Evolutionary conservation across 2,888 invertebrate genomes (phyloP).

Genomic region (Drosophila anomelani): DNA sequence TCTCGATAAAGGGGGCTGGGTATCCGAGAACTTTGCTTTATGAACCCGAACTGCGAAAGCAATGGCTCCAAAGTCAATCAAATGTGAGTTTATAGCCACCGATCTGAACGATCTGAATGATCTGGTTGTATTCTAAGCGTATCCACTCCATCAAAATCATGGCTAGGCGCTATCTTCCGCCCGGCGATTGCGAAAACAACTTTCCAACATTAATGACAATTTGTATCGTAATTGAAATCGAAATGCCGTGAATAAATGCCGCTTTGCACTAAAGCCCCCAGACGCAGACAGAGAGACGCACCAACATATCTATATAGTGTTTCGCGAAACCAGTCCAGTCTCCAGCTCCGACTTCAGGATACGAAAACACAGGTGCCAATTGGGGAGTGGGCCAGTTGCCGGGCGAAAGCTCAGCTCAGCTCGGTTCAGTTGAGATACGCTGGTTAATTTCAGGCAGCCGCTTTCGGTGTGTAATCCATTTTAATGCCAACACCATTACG

Average conservation of each 20-base stretch:
- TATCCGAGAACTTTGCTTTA: constrained; percentile 40
- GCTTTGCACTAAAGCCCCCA: constrained; percentile 73
- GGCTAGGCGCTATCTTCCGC: constrained; percentile 33
- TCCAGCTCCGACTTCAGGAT: constrained; percentile 6
- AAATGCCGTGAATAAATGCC: constrained; percentile 80
- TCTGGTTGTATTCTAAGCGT: constrained; percentile 45
- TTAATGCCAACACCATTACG: constrained; percentile 80
- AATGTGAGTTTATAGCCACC: constrained; percentile 55
- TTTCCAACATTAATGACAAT: constrained; percentile 80
- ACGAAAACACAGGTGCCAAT: constrained; percentile 35
- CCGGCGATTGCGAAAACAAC: constrained; percentile 63
- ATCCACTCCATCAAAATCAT: constrained; percentile 74
- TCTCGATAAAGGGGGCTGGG: constrained; percentile 4
- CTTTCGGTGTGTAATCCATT: constrained; percentile 77
- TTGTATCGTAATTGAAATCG: constrained; percentile 80
- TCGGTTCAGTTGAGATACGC: constrained; percentile 24
- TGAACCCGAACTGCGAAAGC: constrained; percentile 60
- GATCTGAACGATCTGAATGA: not conserved
- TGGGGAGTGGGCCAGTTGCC: constrained; percentile 39
- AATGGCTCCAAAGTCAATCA: constrained; percentile 64
- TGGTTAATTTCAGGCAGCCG: constrained; percentile 61
- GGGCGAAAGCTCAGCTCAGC: constrained; percentile 64
- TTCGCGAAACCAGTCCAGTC: constrained; percentile 65
- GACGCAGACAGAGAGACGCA: constrained; percentile 51
- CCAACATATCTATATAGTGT: constrained; percentile 45